Base-by-base conservation (phyloP, 2,113 vertebrate genomes). In the Cyprinodon tularosa region DNA sequence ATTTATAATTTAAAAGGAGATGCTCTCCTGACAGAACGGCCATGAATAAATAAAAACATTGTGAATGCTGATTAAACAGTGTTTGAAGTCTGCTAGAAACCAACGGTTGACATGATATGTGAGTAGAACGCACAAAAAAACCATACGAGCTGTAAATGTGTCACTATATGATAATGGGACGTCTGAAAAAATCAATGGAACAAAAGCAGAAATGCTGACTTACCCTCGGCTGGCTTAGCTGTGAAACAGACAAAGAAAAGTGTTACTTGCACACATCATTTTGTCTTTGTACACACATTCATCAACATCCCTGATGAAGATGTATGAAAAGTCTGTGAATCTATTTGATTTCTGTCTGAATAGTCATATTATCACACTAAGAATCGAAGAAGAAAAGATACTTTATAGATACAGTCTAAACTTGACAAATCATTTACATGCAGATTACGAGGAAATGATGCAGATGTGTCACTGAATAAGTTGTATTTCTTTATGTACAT, bases 221-320 rank as follows among this genome's bases (percentile, higher is more conserved):
- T 85, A 93, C 91, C 92, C 47, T 68, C 71, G 36, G 76, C 88
- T 4, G 86, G 71, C 76, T 80, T 86, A 12, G 47, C 91, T 92
- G 84, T 20, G 73, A 66, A 76, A 68, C 40, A 84, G 57, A 77
- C 40, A 0, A 47, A 53, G 39, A 61, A 66, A 68, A 70, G 0
- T 4, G 86, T 83, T 62, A 85, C 71, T 81, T 72, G 66, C 4
- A 7, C 62, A 12, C 53, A 47, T 53, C 59, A 45, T 12, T n/a
- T 13, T 63, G 2, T 22, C 14, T 29, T 38, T 39, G 10, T 17
- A 63, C 13, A 68, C 14, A 53, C 50, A 60, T 39, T 3, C 11
- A 57, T 22, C 50, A 57, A 20, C 20, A 3, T 2, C 7, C 8
- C 20, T 57, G 50, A 8, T n/a, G n/a, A 57, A 57, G 50, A 57